Evolutionary conservation across 2,797 vertebrate genomes (phyloP).

Genomic region (Etheostoma nigrum): DNA sequence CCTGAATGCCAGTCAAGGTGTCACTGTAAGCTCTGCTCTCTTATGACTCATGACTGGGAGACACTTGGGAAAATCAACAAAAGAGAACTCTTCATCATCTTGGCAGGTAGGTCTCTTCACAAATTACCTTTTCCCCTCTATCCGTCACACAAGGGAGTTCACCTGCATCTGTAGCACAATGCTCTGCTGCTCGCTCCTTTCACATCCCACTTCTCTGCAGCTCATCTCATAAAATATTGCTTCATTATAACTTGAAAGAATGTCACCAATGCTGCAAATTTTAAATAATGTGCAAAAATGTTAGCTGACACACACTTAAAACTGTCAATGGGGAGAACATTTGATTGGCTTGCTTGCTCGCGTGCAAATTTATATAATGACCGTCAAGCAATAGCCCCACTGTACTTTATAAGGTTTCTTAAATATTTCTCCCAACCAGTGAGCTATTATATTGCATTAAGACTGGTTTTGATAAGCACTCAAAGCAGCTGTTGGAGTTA

Average conservation of each 20-base stretch:
- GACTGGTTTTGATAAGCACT: constrained; percentile 43
- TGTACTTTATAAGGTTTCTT: neutral
- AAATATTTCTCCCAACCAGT: constrained; percentile 35
- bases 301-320: constrained; percentile 45
- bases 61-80: constrained; percentile 84
- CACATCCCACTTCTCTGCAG: constrained; percentile 74
- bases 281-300: constrained; percentile 54
- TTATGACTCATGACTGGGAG: constrained; percentile 86
- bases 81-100: constrained; percentile 92
- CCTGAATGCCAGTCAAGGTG: constrained; percentile 88
- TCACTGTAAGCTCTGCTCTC: constrained; percentile 86
- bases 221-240: constrained; percentile 73
- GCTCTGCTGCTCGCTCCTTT: constrained; percentile 72
- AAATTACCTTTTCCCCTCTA: constrained; percentile 90
- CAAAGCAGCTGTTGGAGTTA: constrained; percentile 63
- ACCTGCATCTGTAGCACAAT: constrained; percentile 78
- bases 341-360: constrained; percentile 36
- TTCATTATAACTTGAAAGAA: constrained; percentile 73
- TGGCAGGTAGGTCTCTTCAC: constrained; percentile 91
- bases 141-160: constrained; percentile 88
- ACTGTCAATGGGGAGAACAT: constrained; percentile 42
- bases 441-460: constrained; percentile 46
- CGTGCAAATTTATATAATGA: constrained; percentile 31
- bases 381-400: constrained; percentile 12
- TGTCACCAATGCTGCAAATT: constrained; percentile 62